Base-by-base conservation (phyloP, 2,797 vertebrate species). In the Enteromius paludinosus region DNA sequence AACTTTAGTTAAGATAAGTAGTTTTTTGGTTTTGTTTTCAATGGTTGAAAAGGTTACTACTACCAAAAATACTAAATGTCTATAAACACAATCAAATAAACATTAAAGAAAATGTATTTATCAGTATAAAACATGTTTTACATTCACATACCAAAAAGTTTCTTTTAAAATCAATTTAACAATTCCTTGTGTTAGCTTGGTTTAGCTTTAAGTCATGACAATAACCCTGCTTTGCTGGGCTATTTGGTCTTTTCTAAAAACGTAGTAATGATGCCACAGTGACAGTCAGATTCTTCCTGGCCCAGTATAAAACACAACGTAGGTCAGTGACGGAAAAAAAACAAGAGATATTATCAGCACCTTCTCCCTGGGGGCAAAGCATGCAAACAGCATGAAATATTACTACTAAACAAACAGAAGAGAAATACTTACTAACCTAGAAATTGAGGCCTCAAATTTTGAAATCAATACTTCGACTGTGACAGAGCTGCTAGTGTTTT, bases 361-460 rank as follows among this genome's bases (percentile, higher is more conserved):
- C 70, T 72, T 28, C 47, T n/a, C 47, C 47, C 28, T 35, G 28
- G 15, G 47, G 47, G 47, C 3, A 73, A 73, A 35, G 49, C 30
- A 35, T 73, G 71, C 11, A 0, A 35, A 54, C 0, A n/a, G 18
- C 18, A 54, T 73, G 18, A 35, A n/a, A 35, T 8, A 73, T 8
- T 56, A 38, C 65, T 49, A 35, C n/a, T 38, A 79, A 1, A 30
- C 25, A 30, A 35, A 54, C 28, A 54, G 28, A 52, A 54, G 28
- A 84, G 28, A 15, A 38, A 12, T 33, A 82, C 54, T 76, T 79
- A 30, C 23, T 69, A 82, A 30, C 41, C 4, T n/a, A n/a, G 72
- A 49, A 54, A 23, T 25, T 49, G 59, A 45, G 28, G 80, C 76
- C 76, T 82, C 47, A 80, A 49, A 78, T 30, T 15, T 33, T 71